Evolutionary conservation across 2,888 invertebrate species (phyloP), one percentile per base, ranked within the genome.

Genomic region (Mayetiola destructor): DNA sequence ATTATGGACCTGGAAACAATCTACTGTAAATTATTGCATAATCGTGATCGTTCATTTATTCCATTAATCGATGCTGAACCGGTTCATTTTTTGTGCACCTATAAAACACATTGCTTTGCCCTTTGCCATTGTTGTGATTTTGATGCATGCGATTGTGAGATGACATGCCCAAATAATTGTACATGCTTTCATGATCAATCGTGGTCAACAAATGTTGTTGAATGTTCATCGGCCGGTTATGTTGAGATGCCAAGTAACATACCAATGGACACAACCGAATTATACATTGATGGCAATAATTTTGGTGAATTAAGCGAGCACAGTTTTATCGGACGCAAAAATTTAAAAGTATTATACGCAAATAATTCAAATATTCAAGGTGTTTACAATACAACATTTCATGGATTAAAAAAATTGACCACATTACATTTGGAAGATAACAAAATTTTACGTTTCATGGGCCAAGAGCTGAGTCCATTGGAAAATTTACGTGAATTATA

Each of bases 91-190:
- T 78, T 93, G 64, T 94, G 93, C 76, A 83, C 85, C 61, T 94
- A 94, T 74, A 86, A 86, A 73, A 86, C 88, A 39, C 91, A 93
- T 71, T 95, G 95, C 75, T 93, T 57, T 37, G 88, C 93, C 14
- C 77, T 91, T 61, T 95, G 95, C 68, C 90, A 91, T 69, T 95
- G 95, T 75, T 95, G 95, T 74, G 92, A 93, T 71, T 95, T 91
- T 73, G 93, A 92, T 71, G 91, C 91, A 56, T 95, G 95, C 76
- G 95, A 95, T 75, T 95, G 95, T 76, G 90, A 93, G 76, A 93
- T 93, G 88, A 91, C 88, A 63, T 95, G 95, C 70, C 95, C 95
- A 54, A 80, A 79, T 52, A 90, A 91, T 71, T 95, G 95, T 76
- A 88, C 88, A 59, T 95, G 95, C 69, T 94, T 91, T 76, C 91